These are phyloP conservation scores for Plebejus argus DNA, from an alignment of 2,888 invertebrate genomes.

Conservation along the genomic window DNA sequence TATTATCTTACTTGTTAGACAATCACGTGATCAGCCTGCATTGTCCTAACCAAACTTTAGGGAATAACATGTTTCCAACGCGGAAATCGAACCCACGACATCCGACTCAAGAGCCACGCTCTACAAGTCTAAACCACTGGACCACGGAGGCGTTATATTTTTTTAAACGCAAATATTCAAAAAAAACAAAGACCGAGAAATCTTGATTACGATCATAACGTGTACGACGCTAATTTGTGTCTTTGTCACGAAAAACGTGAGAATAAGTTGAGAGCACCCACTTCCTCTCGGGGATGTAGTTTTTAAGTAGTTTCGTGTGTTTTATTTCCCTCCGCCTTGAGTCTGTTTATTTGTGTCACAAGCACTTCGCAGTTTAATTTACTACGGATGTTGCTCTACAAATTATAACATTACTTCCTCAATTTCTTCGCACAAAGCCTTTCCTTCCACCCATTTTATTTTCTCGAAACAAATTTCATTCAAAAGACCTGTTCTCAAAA, in stretches of 20 bases:
- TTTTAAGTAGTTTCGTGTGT: constrained; percentile 34
- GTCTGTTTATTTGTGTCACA: constrained; percentile 33
- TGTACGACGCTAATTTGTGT: not conserved
- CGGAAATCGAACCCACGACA: too few species aligned
- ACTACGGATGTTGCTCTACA: constrained; percentile 23
- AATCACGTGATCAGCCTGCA: too few species aligned
- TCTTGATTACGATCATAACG: not conserved
- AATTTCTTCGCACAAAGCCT: not conserved
- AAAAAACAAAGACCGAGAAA: not conserved
- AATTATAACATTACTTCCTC: constrained; percentile 14
- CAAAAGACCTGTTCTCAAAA: constrained; percentile 3
- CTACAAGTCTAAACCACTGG: too few species aligned
- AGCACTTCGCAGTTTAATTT: constrained; percentile 33
- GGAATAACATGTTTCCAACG: too few species aligned
- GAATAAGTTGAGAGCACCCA: constrained; percentile 24
- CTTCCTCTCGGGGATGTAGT: constrained; percentile 24
- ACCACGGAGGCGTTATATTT: too few species aligned
- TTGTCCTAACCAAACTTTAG: too few species aligned
- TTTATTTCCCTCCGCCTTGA: constrained; percentile 30
- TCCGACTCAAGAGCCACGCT: too few species aligned
- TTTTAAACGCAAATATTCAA: too few species aligned
- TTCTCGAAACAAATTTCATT: constrained; percentile 4
- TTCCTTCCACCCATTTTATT: not conserved
- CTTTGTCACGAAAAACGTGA: constrained; percentile 20
- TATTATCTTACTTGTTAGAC: too few species aligned